Evolutionary conservation across 1,140 invertebrate genomes (phyloP), one percentile per base, ranked within the genome.

Genomic region (Phymastichus coffea): DNA sequence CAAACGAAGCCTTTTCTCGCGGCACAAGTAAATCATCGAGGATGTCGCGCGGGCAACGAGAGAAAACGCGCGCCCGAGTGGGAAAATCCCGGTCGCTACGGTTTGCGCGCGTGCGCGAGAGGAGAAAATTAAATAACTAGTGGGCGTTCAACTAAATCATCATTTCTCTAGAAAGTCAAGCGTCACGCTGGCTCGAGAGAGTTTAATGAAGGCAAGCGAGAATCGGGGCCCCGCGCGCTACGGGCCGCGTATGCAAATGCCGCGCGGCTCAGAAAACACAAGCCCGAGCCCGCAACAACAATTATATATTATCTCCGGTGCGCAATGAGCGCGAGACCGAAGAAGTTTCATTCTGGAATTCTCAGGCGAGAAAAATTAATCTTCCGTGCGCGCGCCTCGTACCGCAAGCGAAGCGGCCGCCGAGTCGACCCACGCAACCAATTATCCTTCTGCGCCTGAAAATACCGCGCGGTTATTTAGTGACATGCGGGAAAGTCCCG

Each of bases 281-380:
- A n/a, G n/a, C n/a, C n/a, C n/a, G n/a, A n/a, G n/a, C n/a, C n/a
- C n/a, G n/a, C n/a, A n/a, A 35, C 19, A 20, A 49, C 46, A 49
- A 57, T 64, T 64, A 63, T 66, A 61, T 55, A 41, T 12, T 28
- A 53, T 19, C 37, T 49, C 25, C 41, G 25, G 35, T 20, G 38
- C 19, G 48, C n/a, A 46, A 60, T 57, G 57, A 60, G 49, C 33
- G 17, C 33, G 20, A 40, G 47, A 57, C 35, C n/a, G 8, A 19
- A 20, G 44, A 19, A 46, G 52, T 52, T 48, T 66, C 63, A 67
- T 67, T 65, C 60, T 52, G 65, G 62, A 67, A 59, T 59, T 59
- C n/a, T 43, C 62, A 61, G n/a, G 59, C 61, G 57, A 60, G 56
- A 66, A 66, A 67, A 70, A 70, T 70, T 67, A 70, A 70, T 70